A percentile compares a stretch with the other conserved stretches of the same genome.
Evolutionary conservation across 64 coral and sea anemone genomes (phyloP).

Genomic region (Stylophora pistillata): DNA sequence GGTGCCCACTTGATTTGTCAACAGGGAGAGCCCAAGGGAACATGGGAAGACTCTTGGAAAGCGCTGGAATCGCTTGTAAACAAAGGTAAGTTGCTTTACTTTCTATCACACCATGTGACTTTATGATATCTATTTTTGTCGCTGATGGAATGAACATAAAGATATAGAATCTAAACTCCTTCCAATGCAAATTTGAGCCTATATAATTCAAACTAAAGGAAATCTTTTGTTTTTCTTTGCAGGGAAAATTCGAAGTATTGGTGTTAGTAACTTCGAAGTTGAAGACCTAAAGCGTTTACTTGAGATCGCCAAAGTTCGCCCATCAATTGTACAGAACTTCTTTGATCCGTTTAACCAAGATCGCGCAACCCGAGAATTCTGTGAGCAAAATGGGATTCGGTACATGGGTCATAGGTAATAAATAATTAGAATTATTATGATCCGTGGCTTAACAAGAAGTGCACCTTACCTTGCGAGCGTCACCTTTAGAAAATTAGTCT

Average conservation of each 20-base stretch:
- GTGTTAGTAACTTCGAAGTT: conserved; percentile 89
- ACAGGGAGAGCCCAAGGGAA: conserved; percentile 75
- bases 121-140: neutral
- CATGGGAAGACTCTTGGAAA: conserved; percentile 93
- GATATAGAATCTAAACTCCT: neutral
- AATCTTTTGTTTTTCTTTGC: neutral
- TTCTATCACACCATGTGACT: neutral
- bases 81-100: conserved; percentile 33
- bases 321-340: conserved; percentile 82
- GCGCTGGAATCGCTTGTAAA: conserved; percentile 68
- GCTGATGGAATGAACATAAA: neutral
- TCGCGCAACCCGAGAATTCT: conserved; percentile 58
- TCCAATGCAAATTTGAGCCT: no score
- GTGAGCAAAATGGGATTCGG: conserved; percentile 73
- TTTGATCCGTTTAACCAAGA: conserved; percentile 88
- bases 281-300: conserved; percentile 53
- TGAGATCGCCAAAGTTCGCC: conserved; percentile 66
- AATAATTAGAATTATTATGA: no score
- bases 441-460: no score
- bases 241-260: conserved; percentile 87
- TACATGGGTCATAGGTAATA: conserved; percentile 88
- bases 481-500: no score
- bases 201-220: no score
- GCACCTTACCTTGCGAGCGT: no score
- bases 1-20: conserved; percentile 70